phyloP scores from a whole-genome alignment of 2,113 vertebrate genomes.

The Polypterus bichir region DNA sequence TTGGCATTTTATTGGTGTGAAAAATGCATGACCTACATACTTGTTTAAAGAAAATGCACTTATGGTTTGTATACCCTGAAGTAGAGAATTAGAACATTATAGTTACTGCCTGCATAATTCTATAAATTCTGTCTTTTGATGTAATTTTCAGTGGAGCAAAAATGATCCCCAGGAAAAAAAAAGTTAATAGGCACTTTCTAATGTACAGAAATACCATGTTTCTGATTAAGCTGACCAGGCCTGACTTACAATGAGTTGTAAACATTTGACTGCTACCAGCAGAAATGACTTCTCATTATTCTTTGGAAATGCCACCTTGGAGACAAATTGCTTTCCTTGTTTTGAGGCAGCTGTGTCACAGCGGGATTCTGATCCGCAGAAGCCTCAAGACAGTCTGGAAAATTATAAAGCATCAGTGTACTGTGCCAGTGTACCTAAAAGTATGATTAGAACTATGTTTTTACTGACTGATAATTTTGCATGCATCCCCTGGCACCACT shows the following conservation, averaged over 20 bases:
- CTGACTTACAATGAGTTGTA: neutral
- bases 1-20: too few species aligned
- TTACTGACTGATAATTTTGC: neutral
- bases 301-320: slow-evolving; percentile 31
- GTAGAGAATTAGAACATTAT: too few species aligned
- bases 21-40: too few species aligned
- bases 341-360: slow-evolving; percentile 42
- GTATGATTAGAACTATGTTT: neutral
- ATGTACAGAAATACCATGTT: neutral
- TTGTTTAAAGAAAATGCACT: too few species aligned
- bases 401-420: slow-evolving; percentile 34
- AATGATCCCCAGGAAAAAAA: too few species aligned
- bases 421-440: neutral
- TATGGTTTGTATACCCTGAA: too few species aligned
- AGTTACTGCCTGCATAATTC: too few species aligned
- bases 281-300: neutral
- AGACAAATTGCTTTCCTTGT: slow-evolving; percentile 50
- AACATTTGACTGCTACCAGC: neutral
- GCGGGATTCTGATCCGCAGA: slow-evolving; percentile 47
- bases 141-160: too few species aligned
- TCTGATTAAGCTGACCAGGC: neutral
- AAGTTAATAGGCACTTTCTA: too few species aligned
- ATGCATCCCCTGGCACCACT: too few species aligned
- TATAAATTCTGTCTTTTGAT: too few species aligned
- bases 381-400: slow-evolving; percentile 39